Evolutionary conservation across 1,140 invertebrate genomes (phyloP).

Genomic region (Ostrea edulis): DNA sequence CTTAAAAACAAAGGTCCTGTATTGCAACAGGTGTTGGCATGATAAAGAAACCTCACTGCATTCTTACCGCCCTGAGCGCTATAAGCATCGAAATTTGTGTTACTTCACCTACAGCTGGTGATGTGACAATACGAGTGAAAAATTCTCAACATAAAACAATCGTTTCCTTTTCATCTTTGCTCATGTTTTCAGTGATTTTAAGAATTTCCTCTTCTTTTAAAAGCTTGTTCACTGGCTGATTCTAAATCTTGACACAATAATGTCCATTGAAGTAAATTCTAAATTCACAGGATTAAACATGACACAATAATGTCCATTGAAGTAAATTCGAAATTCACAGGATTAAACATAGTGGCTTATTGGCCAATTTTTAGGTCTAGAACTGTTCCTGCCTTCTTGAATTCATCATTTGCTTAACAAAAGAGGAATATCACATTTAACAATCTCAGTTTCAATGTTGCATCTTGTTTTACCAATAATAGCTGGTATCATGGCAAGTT

Average conservation of each 20-base stretch:
- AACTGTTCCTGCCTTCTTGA: slow-evolving; percentile 50
- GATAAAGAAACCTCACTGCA: too few species aligned
- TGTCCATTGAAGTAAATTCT: slow-evolving; percentile 61
- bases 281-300: slow-evolving; percentile 52
- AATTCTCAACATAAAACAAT: too few species aligned
- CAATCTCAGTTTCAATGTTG: slow-evolving; percentile 57
- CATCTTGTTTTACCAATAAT: slow-evolving; percentile 54
- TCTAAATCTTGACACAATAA: slow-evolving; percentile 52
- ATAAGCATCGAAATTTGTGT: too few species aligned
- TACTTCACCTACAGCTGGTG: too few species aligned
- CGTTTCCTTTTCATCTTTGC: slow-evolving; percentile 36
- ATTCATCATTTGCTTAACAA: slow-evolving; percentile 54
- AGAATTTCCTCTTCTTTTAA: background rate
- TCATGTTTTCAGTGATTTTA: background rate
- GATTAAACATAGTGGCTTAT: slow-evolving; percentile 51
- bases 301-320: slow-evolving; percentile 61
- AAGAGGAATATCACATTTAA: slow-evolving; percentile 55
- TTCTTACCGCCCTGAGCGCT: too few species aligned
- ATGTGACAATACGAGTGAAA: too few species aligned
- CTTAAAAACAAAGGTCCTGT: slow-evolving; percentile 42
- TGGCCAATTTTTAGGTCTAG: slow-evolving; percentile 49
- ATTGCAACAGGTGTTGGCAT: too few species aligned
- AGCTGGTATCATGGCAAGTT: slow-evolving; percentile 52
- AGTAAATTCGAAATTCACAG: slow-evolving; percentile 54
- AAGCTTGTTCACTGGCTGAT: background rate